Conservation (phyloP, 2,113 vertebrate species). For the Apaloderma vittatum region DNA sequence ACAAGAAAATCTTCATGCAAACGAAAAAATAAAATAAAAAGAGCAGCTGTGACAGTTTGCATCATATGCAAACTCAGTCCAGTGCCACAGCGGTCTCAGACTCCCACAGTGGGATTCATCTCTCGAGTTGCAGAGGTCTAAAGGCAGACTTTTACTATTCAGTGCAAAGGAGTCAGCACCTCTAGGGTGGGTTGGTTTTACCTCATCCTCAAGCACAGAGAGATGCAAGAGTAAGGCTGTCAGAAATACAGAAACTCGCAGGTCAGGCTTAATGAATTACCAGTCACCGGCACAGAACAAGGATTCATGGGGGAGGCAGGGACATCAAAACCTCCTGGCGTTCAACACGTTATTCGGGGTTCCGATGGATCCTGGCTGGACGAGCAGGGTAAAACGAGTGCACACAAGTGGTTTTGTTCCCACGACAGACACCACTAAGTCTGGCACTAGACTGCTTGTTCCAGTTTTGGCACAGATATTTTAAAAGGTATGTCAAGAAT, state of each 20-base stretch:
- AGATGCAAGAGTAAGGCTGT: background rate
- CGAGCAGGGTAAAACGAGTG: background rate
- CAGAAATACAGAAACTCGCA: background rate
- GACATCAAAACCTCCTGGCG: background rate
- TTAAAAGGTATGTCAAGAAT: background rate
- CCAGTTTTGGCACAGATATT: background rate
- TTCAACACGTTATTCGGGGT: background rate
- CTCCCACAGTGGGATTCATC: background rate
- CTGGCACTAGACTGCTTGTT: background rate
- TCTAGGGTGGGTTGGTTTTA: background rate
- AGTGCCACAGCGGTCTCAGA: background rate
- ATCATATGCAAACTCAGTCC: background rate
- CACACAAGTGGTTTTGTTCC: background rate
- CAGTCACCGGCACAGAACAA: background rate
- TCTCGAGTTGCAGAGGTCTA: background rate
- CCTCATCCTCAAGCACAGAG: background rate
- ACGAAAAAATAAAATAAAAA: background rate
- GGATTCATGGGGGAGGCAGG: background rate
- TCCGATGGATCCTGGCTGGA: background rate
- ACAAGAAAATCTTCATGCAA: background rate
- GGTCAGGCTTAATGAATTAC: background rate
- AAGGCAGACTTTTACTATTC: background rate
- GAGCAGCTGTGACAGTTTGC: background rate
- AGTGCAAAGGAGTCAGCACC: background rate
- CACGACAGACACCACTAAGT: background rate